Evolutionary conservation across 2,888 invertebrate genomes (phyloP), one percentile per base, ranked within the genome.

Genomic region (Drosophila nr. medialis): DNA sequence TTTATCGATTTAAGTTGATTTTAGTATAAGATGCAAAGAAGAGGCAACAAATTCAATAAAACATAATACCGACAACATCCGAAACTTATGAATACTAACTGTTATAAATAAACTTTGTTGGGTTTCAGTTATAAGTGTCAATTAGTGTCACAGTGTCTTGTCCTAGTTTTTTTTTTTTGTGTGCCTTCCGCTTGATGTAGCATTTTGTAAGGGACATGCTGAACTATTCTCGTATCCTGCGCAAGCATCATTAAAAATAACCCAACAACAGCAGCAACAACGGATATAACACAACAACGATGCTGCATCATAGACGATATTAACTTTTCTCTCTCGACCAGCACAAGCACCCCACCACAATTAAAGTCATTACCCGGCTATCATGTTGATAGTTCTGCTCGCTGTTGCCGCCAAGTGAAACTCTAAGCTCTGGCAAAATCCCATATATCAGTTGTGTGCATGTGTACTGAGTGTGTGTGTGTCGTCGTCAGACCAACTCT

Each of bases 341-440:
- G 61, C 59, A 59, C 30, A 59, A 34, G 59, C 67, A 60, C 50
- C 50, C 63, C 60, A 68, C 55, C 89, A 88, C 89, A 88, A 88
- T 90, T 90, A 86, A 90, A 88, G 78, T 73, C 89, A 89, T 90
- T 86, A 88, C 77, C 73, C 83, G 75, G 68, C 90, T 78, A 90
- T 86, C 83, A 83, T 79, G 80, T 80, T 86, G 70, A 89, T 85
- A 87, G 87, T 75, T 63, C 38, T 53, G 65, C 51, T 34, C 58
- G 50, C 56, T 36, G 68, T 38, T 49, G 49, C 42, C 30, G 68
- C 27, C 68, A 38, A 49, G 32, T 42, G 69, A 55, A 75, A 72
- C 63, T 62, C 77, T 58, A 74, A 71, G 59, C 74, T 61, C 24
- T 38, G 11, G 48, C 65, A 63, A 66, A 70, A 77, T 86, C 81